These are phyloP conservation scores for Origma solitaria DNA, from an alignment of 2,113 vertebrate species.

Conservation along the genomic window DNA sequence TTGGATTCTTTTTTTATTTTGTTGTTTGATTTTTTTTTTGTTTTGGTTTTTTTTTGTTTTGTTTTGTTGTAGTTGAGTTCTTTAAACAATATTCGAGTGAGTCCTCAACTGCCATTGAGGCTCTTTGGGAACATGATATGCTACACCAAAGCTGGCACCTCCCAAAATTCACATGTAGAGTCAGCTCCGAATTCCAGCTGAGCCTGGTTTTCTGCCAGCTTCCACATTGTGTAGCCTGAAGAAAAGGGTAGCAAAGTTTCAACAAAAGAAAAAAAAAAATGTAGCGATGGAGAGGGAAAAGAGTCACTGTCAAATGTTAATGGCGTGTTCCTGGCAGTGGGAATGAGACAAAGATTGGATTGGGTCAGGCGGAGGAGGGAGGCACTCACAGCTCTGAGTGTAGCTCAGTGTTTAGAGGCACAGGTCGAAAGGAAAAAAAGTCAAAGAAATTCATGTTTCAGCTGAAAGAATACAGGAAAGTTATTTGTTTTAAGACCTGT, in stretches of 20 bases:
- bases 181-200: not conserved
- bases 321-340: not conserved
- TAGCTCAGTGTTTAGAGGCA: not conserved
- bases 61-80: not conserved
- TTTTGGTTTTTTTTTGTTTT: not conserved
- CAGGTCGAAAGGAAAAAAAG: not conserved
- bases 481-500: not conserved
- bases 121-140: not conserved
- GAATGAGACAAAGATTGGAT: not conserved
- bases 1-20: not conserved
- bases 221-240: not conserved
- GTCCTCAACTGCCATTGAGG: not conserved
- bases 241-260: not conserved
- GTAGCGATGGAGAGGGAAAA: not conserved
- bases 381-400: not conserved
- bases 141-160: not conserved
- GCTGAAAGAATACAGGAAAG: not conserved
- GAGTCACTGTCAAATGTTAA: not conserved
- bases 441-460: not conserved
- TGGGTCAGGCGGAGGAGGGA: not conserved
- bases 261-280: not conserved
- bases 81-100: not conserved
- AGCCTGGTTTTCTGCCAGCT: not conserved
- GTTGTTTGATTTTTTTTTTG: not conserved
- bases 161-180: not conserved